Conservation (phyloP, 2,797 vertebrate genomes). For the Pantherophis alleghaniensis region DNA sequence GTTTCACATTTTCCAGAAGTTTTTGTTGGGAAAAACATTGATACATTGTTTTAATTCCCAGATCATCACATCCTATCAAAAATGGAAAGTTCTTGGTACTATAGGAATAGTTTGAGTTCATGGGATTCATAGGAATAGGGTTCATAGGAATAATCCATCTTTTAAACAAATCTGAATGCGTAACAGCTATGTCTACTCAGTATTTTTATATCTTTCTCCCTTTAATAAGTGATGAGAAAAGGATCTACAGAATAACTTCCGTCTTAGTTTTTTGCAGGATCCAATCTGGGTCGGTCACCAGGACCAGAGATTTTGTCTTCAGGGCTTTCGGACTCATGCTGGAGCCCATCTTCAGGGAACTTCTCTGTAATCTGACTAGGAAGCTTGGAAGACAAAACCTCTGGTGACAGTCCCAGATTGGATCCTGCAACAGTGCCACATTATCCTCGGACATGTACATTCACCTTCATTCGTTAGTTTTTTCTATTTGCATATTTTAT, state of each 20-base stretch:
- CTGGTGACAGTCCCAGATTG: neutral
- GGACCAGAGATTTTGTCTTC: too few relatives aligned
- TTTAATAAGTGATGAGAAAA: neutral
- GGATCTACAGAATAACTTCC: neutral
- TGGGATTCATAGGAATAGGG: neutral
- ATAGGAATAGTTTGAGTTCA: neutral
- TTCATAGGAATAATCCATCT: neutral
- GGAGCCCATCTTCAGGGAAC: too few relatives aligned
- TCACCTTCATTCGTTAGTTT: neutral
- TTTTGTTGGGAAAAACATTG: neutral
- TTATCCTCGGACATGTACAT: neutral
- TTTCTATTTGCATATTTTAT: neutral
- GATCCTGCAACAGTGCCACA: too few relatives aligned
- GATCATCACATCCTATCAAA: neutral
- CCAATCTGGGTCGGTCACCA: too few relatives aligned
- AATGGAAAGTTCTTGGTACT: neutral
- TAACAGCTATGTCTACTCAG: neutral
- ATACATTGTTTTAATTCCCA: neutral
- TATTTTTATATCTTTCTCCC: neutral
- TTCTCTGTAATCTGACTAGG: neutral
- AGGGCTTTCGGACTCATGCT: too few relatives aligned
- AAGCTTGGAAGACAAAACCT: neutral
- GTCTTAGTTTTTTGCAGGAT: neutral
- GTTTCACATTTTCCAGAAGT: neutral
- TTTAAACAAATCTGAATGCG: neutral